A percentile compares a stretch with the other conserved stretches of the same genome.
These are phyloP conservation scores for Protobothrops flavoviridis DNA, from an alignment of 2,113 vertebrate genomes.

Conservation along the genomic window DNA sequence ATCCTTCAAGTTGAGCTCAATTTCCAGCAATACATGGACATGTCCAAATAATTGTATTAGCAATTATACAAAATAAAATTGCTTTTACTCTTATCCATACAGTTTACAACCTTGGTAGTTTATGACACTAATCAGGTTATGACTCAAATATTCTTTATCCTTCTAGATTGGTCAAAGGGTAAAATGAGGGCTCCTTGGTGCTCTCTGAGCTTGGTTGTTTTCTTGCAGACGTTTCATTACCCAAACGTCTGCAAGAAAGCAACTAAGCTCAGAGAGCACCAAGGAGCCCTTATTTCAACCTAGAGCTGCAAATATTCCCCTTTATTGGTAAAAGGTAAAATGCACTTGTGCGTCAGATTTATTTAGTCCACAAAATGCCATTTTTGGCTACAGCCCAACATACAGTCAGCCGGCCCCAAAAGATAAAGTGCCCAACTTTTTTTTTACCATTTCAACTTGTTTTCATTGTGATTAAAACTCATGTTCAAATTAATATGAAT, in stretches of 20 bases:
- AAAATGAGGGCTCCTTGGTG: not conserved
- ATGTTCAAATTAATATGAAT: not conserved
- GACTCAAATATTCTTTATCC: not conserved
- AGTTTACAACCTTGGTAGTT: not conserved
- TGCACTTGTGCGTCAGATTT: not conserved
- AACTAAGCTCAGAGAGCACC: too few species aligned
- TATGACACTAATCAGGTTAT: not conserved
- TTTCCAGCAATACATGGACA: not conserved
- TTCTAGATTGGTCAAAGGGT: not conserved
- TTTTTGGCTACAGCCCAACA: not conserved
- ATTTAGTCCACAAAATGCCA: not conserved
- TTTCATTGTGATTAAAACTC: not conserved
- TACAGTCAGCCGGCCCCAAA: not conserved
- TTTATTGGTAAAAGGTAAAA: not conserved
- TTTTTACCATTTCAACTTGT: not conserved
- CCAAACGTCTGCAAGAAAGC: too few species aligned
- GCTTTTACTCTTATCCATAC: not conserved
- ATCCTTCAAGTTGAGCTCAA: not conserved
- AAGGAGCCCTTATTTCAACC: too few species aligned
- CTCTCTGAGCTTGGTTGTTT: too few species aligned
- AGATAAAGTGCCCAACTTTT: not conserved
- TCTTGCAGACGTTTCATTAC: too few species aligned
- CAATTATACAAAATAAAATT: not conserved
- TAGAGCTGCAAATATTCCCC: too few species aligned
- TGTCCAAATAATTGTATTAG: not conserved